Percentiles rank a stretch among this genome's conserved stretches.
phyloP scores from a whole-genome alignment of 2,113 vertebrate genomes.

The Euleptes europaea region DNA sequence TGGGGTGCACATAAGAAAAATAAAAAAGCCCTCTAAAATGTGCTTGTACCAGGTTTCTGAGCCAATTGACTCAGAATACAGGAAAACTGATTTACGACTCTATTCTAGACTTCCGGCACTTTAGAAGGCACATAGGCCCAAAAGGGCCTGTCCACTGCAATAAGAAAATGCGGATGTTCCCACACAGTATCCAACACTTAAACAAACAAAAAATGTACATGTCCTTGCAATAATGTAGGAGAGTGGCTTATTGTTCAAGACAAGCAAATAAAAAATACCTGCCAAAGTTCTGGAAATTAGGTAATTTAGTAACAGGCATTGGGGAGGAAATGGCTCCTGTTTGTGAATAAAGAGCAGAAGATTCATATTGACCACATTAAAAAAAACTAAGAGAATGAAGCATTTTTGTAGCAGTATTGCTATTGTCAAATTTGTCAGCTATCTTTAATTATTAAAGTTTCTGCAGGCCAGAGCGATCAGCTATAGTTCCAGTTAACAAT shows the following conservation, averaged over 20 bases:
- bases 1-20: no score
- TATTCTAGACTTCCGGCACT: no score
- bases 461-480: not conserved
- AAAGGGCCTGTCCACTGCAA: not conserved
- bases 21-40: no score
- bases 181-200: not conserved
- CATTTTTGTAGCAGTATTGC: not conserved
- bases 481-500: not conserved
- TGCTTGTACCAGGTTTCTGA: no score
- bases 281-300: not conserved
- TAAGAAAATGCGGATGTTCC: not conserved
- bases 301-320: no score
- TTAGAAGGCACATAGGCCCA: no score
- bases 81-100: no score
- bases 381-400: not conserved
- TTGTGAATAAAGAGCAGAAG: not conserved
- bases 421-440: not conserved
- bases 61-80: no score
- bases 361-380: not conserved
- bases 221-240: not conserved
- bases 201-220: not conserved
- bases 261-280: not conserved
- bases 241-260: not conserved
- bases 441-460: not conserved
- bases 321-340: not conserved